Evolutionary conservation across 2,797 vertebrate genomes (phyloP).

Genomic region (Pipistrellus kuhlii): DNA sequence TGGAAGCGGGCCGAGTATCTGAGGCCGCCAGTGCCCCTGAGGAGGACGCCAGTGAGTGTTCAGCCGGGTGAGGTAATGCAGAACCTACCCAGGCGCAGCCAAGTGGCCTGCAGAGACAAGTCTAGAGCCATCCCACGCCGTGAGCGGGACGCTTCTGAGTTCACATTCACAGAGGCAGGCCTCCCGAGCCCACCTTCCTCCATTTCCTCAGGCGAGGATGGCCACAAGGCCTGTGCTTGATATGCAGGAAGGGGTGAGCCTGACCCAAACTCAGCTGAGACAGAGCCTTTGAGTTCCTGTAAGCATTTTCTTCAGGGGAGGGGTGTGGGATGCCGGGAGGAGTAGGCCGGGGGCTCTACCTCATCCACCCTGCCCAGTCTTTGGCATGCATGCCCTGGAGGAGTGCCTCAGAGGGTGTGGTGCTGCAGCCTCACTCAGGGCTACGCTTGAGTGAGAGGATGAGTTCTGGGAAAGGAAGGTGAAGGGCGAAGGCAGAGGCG

Average conservation of each 20-base stretch:
- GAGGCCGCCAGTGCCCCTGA: background rate
- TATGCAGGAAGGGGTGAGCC: background rate
- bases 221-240: background rate
- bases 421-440: background rate
- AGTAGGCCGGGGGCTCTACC: background rate
- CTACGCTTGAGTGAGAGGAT: background rate
- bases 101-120: constrained; percentile 24
- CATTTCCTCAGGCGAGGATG: background rate
- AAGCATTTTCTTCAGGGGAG: background rate
- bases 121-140: background rate
- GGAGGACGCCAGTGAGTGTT: background rate
- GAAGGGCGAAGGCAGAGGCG: background rate
- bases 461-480: background rate
- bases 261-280: background rate
- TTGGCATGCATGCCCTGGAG: background rate
- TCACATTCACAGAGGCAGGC: background rate
- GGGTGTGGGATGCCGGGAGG: accelerated
- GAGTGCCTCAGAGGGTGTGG: background rate
- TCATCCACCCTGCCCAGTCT: background rate
- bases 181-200: background rate
- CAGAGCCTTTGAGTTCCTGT: background rate
- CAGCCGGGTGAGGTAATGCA: constrained; percentile 11
- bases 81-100: background rate
- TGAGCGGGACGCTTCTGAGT: background rate
- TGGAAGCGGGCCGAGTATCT: background rate